Evolutionary conservation across 2,113 vertebrate species (phyloP), one percentile per base, ranked within the genome.

Genomic region (Megalops atlanticus): DNA sequence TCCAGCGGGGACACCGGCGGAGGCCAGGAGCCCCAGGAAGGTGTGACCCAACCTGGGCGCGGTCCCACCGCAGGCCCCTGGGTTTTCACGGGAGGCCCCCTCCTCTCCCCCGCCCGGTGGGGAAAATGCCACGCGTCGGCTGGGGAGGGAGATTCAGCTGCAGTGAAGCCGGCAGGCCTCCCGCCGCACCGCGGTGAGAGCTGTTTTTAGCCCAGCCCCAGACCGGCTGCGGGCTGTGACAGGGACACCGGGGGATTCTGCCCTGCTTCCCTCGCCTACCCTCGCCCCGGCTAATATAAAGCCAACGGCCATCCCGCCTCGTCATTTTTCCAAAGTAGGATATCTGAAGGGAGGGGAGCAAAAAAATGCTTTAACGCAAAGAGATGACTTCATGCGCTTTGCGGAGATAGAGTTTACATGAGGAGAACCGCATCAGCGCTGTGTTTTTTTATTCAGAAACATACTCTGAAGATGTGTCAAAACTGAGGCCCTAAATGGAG

Each of bases 61-160:
- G 18, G 3, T 21, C 52, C n/a, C 3, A n/a, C 24, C 1, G 52
- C n/a, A n/a, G n/a, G 8, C n/a, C 58, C 27, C 39, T 43, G n/a
- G 15, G 21, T 31, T 5, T 16, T 73, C 4, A 21, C 16, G 12
- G 15, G 10, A 16, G 10, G 35, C 39, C 73, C 38, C 40, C 6
- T 40, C 73, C 3, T n/a, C 64, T n/a, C 64, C 64, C 11, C 18
- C 3, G 21, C 21, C 40, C 39, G 21, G 73, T 27, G 38, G 73
- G 2, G 15, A 45, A 75, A 15, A 31, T 75, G n/a, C 73, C 27
- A 12, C 15, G 40, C 24, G 31, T 21, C n/a, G n/a, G 21, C 72
- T 72, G 64, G 86, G 78, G 81, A 84, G 38, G 72, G 43, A 68
- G 77, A 74, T 52, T 39, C 76, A 78, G 79, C 83, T 79, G 73